These are phyloP conservation scores for Drosophila pandora DNA, from an alignment of 1,140 invertebrate species.

Conservation along the genomic window DNA sequence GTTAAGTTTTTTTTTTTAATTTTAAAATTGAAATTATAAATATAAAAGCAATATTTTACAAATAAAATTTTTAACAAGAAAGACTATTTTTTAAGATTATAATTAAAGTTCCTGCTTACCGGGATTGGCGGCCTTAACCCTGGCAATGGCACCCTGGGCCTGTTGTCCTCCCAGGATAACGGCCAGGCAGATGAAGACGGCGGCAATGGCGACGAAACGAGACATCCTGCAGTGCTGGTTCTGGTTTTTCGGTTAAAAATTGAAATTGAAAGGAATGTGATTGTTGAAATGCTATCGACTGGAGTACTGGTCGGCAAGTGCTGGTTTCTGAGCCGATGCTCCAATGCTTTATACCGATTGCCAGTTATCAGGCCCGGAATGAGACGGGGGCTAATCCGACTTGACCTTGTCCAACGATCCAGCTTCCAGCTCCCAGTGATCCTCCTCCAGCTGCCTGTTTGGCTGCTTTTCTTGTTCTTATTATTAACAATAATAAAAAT, in stretches of 20 bases:
- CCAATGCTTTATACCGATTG: conserved; percentile 63
- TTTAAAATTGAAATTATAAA: no score
- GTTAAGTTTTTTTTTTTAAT: background rate
- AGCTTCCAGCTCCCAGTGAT: conserved; percentile 44
- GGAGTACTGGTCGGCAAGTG: conserved; percentile 49
- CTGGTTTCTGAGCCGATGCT: conserved; percentile 25
- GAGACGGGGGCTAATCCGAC: conserved; percentile 66
- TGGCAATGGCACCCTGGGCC: conserved; percentile 52
- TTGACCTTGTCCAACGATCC: conserved; percentile 67
- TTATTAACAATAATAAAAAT: conserved; percentile 9
- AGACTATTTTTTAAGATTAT: no score
- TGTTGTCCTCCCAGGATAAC: conserved; percentile 18
- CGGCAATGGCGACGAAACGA: conserved; percentile 19
- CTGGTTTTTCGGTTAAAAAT: background rate
- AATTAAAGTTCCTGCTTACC: conserved; percentile 42
- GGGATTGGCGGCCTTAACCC: conserved; percentile 55
- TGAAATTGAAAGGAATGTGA: background rate
- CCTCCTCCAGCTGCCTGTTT: conserved; percentile 74
- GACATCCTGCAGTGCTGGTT: conserved; percentile 42
- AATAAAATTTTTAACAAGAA: no score
- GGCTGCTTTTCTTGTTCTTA: conserved; percentile 60
- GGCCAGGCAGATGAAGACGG: conserved; percentile 30
- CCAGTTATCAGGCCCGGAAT: conserved; percentile 35
- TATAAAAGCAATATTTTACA: no score
- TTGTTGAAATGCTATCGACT: conserved; percentile 21